phyloP scores from a whole-genome alignment of 2,888 invertebrate genomes.

The Macroteleia sp. region DNA sequence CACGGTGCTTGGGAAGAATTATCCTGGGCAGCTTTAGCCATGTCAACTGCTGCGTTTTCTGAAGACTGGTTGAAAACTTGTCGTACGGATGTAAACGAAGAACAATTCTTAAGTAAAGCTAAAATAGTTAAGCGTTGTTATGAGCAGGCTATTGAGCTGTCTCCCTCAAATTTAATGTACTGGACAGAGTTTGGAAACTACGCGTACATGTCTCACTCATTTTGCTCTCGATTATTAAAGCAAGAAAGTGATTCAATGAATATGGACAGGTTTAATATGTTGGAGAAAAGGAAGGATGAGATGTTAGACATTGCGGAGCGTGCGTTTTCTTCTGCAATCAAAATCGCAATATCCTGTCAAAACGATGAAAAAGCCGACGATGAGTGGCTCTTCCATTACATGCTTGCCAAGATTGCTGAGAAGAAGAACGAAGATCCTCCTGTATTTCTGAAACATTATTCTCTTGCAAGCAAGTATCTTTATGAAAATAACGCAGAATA shows the following conservation, averaged over 20 bases:
- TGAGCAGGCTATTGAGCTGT: conserved; percentile 90
- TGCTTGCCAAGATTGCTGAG: conserved; percentile 97
- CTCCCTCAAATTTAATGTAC: conserved; percentile 89
- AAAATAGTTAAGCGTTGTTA: conserved; percentile 92
- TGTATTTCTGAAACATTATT: conserved; percentile 91
- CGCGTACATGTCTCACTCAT: conserved; percentile 95
- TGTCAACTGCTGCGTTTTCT: conserved; percentile 90
- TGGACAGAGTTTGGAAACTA: conserved; percentile 97
- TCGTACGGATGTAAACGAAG: conserved; percentile 86
- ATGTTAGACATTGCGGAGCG: conserved; percentile 91
- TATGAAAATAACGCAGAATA: conserved; percentile 92
- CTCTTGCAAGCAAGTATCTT: conserved; percentile 90
- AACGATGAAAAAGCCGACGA: conserved; percentile 88
- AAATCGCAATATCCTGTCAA: conserved; percentile 85
- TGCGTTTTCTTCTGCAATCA: conserved; percentile 90
- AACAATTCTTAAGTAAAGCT: conserved; percentile 88
- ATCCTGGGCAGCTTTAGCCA: conserved; percentile 96
- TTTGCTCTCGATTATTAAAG: conserved; percentile 93
- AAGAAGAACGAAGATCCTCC: conserved; percentile 91
- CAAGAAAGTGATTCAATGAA: conserved; percentile 90
- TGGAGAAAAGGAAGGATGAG: conserved; percentile 91
- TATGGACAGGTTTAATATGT: conserved; percentile 89
- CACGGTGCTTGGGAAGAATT: conserved; percentile 89
- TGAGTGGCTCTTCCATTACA: conserved; percentile 97
- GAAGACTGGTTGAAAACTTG: conserved; percentile 92